phyloP scores from a whole-genome alignment of 2,797 vertebrate genomes.

The Aplochiton taeniatus region DNA sequence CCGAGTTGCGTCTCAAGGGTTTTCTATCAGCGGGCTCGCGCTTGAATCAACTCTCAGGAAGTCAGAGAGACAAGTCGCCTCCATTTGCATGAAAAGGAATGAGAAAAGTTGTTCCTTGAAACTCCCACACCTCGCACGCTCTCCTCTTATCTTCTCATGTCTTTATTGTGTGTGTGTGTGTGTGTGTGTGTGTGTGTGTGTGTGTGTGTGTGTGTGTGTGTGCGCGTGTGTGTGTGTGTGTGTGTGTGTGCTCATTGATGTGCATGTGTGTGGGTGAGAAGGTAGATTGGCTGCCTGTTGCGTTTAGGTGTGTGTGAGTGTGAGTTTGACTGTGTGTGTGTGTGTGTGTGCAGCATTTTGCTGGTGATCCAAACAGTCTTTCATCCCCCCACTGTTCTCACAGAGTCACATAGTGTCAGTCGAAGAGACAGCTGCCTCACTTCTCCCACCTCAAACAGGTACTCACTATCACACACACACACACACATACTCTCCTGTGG shows the following conservation, averaged over 20 bases:
- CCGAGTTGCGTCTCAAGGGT: background rate
- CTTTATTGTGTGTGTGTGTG: slow-evolving; percentile 31
- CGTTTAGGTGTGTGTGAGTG: background rate
- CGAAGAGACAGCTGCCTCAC: slow-evolving; percentile 7
- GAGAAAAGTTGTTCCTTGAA: slow-evolving; percentile 23
- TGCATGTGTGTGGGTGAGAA: background rate
- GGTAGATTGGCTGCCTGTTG: background rate
- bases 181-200: slow-evolving; percentile 7
- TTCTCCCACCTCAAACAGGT: background rate
- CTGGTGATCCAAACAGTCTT: slow-evolving; percentile 11
- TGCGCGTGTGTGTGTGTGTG: background rate
- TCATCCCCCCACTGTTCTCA: slow-evolving; percentile 11
- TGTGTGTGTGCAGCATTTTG: slow-evolving; percentile 1
- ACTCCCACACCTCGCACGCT: slow-evolving; percentile 20
- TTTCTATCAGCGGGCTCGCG: slow-evolving; percentile 28
- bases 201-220: slow-evolving; percentile 4
- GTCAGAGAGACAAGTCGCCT: background rate
- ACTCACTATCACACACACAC: background rate
- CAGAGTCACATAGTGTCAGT: background rate
- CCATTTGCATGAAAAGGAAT: slow-evolving; percentile 11
- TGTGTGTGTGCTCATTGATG: slow-evolving; percentile 12
- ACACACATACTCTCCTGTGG: background rate
- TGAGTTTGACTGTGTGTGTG: background rate
- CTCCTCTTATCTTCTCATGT: slow-evolving; percentile 23
- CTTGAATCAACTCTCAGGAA: background rate